Percentiles rank a stretch among this genome's conserved stretches.
These are phyloP conservation scores for Deroptyus accipitrinus DNA, from an alignment of 2,113 vertebrate species.

Conservation along the genomic window DNA sequence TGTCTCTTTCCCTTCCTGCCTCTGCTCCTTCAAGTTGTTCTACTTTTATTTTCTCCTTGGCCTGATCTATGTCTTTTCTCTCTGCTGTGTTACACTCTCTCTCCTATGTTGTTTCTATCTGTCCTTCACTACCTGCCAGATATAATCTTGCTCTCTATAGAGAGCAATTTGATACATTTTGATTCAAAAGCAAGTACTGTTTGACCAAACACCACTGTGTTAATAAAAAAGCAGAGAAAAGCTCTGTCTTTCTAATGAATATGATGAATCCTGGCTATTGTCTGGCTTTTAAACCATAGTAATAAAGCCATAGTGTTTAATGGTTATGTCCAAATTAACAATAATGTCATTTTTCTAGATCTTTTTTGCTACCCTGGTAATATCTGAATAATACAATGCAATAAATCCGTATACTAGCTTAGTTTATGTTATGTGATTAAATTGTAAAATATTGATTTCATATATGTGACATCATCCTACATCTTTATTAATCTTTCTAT, in stretches of 20 bases:
- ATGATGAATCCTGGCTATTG: not conserved
- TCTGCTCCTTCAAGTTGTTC: not conserved
- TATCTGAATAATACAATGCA: not conserved
- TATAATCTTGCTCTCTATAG: not conserved
- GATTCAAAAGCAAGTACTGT: not conserved
- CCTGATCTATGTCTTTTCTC: not conserved
- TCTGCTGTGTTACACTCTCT: not conserved
- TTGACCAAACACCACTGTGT: not conserved
- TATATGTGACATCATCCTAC: not conserved
- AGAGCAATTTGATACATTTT: not conserved
- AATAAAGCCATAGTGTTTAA: not conserved
- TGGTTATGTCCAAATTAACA: not conserved
- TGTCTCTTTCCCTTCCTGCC: not conserved
- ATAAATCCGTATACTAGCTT: not conserved
- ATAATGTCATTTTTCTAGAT: not conserved
- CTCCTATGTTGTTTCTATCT: not conserved
- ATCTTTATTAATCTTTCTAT: not conserved
- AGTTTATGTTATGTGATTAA: not conserved
- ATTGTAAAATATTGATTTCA: not conserved
- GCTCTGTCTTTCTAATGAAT: not conserved
- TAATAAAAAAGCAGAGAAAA: not conserved
- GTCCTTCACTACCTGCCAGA: not conserved
- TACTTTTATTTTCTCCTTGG: not conserved
- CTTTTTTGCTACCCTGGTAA: not conserved
- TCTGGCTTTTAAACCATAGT: not conserved